These are phyloP conservation scores for Balanococcus diminutus DNA, from an alignment of 2,888 invertebrate species.

Conservation along the genomic window DNA sequence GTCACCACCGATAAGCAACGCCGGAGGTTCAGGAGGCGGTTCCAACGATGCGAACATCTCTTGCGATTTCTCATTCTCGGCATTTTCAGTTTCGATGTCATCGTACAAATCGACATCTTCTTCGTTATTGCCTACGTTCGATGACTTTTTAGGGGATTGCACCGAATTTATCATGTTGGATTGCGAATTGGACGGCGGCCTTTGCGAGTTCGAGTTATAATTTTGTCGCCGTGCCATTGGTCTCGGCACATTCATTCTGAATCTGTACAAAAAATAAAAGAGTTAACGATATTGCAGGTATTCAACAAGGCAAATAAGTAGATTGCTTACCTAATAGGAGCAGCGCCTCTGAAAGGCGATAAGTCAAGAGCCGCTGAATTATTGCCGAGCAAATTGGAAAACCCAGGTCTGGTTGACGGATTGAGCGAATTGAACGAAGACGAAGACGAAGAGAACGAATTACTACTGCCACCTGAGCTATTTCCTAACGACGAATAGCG, in stretches of 20 bases:
- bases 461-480: constrained; percentile 5
- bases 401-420: constrained; percentile 45
- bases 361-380: constrained; percentile 44
- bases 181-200: not conserved
- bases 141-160: constrained; percentile 6
- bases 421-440: constrained; percentile 42
- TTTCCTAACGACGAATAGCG: constrained; percentile 33
- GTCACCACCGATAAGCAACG: constrained; percentile 56
- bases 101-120: constrained; percentile 49
- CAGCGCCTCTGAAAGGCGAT: constrained; percentile 50
- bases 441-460: constrained; percentile 24
- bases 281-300: not conserved
- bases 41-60: constrained; percentile 60
- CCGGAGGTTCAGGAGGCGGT: constrained; percentile 63
- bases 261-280: not conserved
- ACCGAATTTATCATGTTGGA: not conserved
- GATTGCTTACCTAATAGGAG: constrained; percentile 45
- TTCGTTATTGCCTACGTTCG: not conserved
- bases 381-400: constrained; percentile 51
- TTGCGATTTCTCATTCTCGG: constrained; percentile 44
- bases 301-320: not conserved
- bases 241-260: constrained; percentile 44
- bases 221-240: not conserved
- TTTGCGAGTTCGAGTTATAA: constrained; percentile 14
- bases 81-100: constrained; percentile 44